A percentile compares a stretch with the other conserved stretches of the same genome.
Conservation (phyloP, 1,140 invertebrate species). For the Ips typographus region DNA sequence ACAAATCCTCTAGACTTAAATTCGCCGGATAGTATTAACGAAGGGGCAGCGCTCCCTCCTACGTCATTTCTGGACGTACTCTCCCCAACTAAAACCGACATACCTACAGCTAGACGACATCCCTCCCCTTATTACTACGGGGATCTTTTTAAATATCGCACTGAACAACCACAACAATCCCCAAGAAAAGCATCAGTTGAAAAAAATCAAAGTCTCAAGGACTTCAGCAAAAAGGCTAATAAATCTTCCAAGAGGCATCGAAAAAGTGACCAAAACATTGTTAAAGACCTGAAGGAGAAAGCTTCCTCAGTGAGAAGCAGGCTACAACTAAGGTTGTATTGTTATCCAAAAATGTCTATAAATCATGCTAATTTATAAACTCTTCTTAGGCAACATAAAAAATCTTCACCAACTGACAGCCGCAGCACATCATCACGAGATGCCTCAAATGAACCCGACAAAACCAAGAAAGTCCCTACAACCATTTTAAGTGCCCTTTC, state of each 20-base stretch:
- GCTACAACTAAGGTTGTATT: constrained; percentile 39
- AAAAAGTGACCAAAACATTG: constrained; percentile 37
- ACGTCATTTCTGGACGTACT: constrained; percentile 51
- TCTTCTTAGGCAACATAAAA: constrained; percentile 27
- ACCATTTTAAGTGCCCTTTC: constrained; percentile 17
- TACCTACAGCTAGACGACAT: constrained; percentile 58
- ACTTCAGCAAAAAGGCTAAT: constrained; percentile 33
- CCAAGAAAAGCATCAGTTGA: constrained; percentile 23
- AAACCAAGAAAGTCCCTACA: not conserved
- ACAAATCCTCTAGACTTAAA: constrained; percentile 51
- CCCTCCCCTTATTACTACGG: constrained; percentile 79
- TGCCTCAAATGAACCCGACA: constrained; percentile 22
- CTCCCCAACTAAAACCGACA: constrained; percentile 39
- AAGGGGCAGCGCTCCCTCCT: constrained; percentile 51
- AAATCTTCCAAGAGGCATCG: constrained; percentile 49
- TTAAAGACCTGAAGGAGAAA: constrained; percentile 26
- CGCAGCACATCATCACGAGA: constrained; percentile 32
- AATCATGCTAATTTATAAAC: not conserved
- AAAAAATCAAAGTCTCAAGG: constrained; percentile 30
- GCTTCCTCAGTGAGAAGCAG: constrained; percentile 29
- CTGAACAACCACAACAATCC: constrained; percentile 38
- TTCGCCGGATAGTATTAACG: constrained; percentile 57
- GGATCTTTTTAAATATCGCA: constrained; percentile 65
- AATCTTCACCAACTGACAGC: constrained; percentile 26
- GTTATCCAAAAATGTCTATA: not conserved